Evolutionary conservation across 2,797 vertebrate genomes (phyloP).

Genomic region (Onychomys arenicola): DNA sequence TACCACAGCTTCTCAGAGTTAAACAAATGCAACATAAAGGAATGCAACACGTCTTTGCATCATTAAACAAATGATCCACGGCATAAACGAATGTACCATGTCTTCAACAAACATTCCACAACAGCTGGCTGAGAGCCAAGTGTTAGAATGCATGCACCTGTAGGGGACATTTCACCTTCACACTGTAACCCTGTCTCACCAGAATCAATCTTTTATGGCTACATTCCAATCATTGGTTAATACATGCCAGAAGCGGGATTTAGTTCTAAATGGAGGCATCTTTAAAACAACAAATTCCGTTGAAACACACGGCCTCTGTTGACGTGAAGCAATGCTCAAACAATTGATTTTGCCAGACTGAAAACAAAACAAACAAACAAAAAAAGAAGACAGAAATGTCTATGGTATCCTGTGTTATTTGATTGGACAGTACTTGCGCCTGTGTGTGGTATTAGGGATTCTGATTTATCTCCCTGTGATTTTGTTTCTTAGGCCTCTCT

Average conservation of each 20-base stretch:
- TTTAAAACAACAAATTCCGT: constrained; percentile 75
- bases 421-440: constrained; percentile 90
- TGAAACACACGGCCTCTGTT: constrained; percentile 72
- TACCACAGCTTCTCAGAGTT: too few relatives aligned
- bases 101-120: too few relatives aligned
- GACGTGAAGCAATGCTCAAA: constrained; percentile 80
- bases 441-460: constrained; percentile 90
- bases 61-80: too few relatives aligned
- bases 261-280: constrained; percentile 64
- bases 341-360: constrained; percentile 90
- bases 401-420: constrained; percentile 83
- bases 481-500: constrained; percentile 86
- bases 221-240: constrained; percentile 63
- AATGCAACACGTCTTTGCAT: too few relatives aligned
- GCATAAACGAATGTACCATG: too few relatives aligned
- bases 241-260: constrained; percentile 60
- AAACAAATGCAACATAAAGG: too few relatives aligned
- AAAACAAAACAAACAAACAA: too few relatives aligned
- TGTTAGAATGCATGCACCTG: not conserved
- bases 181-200: not conserved
- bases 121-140: not conserved
- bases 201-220: not conserved
- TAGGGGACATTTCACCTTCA: not conserved
- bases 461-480: constrained; percentile 87
- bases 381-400: constrained; percentile 85